phyloP scores from a whole-genome alignment of 2,113 vertebrate species.

The Neolamprologus toae region DNA sequence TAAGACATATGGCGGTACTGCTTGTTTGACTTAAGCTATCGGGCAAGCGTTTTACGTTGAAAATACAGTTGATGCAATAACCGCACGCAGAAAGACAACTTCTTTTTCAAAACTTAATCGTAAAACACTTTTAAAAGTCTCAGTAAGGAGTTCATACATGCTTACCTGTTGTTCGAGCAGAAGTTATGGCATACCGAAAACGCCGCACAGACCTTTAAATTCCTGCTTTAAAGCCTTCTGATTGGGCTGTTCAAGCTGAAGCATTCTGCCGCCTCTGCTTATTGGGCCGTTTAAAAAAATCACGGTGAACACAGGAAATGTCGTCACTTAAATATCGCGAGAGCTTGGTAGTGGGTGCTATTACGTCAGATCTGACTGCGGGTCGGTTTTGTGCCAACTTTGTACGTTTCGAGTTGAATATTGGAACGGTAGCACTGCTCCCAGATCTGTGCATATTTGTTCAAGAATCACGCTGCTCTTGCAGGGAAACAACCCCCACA shows the following conservation, averaged over 20 bases:
- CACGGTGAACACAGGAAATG: slow-evolving; percentile 9
- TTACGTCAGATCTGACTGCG: not conserved
- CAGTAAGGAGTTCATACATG: fast-evolving
- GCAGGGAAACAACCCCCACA: not conserved
- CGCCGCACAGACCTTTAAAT: slow-evolving; percentile 86
- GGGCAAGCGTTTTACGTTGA: not conserved
- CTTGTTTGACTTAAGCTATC: not conserved
- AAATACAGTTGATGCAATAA: not conserved
- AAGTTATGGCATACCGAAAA: not conserved
- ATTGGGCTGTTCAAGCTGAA: slow-evolving; percentile 88
- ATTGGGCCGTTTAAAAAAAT: slow-evolving; percentile 85
- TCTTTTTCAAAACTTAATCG: not conserved
- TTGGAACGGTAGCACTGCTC: not conserved
- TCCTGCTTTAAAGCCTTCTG: slow-evolving; percentile 50
- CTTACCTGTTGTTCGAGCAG: slow-evolving; percentile 18
- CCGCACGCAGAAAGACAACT: not conserved
- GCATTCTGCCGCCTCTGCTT: slow-evolving; percentile 28
- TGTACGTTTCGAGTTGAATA: not conserved
- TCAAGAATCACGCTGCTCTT: not conserved
- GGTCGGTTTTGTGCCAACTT: not conserved
- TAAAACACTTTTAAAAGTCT: fast-evolving
- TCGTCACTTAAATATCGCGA: slow-evolving; percentile 51
- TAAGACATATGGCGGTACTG: not conserved
- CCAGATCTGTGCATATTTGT: not conserved
- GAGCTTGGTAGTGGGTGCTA: not conserved